phyloP scores from a whole-genome alignment of 2,888 invertebrate species.

The Atethmia centrago region DNA sequence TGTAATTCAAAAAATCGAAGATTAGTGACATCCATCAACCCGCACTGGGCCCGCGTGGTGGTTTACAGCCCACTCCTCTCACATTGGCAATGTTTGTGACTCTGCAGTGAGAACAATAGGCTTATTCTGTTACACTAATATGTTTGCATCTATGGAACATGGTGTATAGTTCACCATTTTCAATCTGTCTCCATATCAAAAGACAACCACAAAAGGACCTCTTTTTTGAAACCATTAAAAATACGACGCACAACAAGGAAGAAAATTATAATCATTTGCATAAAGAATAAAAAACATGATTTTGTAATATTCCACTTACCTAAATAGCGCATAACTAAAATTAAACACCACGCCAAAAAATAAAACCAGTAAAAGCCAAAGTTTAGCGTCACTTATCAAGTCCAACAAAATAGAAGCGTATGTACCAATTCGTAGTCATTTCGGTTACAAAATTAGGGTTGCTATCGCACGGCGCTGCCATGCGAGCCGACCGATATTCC shows the following conservation, averaged over 20 bases:
- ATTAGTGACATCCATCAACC: neutral
- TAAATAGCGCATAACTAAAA: no score
- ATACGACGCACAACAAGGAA: no score
- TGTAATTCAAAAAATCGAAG: neutral
- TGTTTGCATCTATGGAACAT: neutral
- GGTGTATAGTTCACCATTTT: neutral
- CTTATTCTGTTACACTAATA: no score
- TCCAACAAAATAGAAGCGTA: constrained; percentile 60
- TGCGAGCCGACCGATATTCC: constrained; percentile 81
- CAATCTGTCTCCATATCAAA: neutral
- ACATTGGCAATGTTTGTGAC: no score
- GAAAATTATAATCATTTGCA: constrained; percentile 15
- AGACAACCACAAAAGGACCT: neutral
- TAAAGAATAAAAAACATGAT: constrained; percentile 3
- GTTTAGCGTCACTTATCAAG: constrained; percentile 38
- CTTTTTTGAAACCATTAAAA: neutral
- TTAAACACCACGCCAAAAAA: neutral
- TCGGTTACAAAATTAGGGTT: constrained; percentile 77
- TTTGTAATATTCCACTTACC: no score
- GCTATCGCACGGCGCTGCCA: constrained; percentile 74
- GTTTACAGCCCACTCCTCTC: neutral
- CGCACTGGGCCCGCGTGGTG: neutral
- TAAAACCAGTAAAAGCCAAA: constrained; percentile 18
- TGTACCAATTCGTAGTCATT: constrained; percentile 71
- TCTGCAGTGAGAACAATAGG: neutral